phyloP scores from a whole-genome alignment of 2,888 invertebrate genomes.

The Lissocephala sabroskyi region DNA sequence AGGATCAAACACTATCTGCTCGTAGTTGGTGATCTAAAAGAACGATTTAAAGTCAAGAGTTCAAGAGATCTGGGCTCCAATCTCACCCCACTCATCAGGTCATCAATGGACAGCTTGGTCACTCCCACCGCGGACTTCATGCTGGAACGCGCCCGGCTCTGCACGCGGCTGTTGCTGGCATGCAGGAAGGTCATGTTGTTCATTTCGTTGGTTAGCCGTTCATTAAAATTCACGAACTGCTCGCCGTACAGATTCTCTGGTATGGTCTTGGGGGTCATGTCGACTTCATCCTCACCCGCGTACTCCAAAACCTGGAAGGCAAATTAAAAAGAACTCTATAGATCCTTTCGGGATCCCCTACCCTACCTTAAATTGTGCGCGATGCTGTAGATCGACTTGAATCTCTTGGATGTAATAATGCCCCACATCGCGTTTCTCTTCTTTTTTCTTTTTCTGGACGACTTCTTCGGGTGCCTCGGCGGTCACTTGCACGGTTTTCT shows the following conservation, averaged over 20 bases:
- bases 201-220: conserved; percentile 20
- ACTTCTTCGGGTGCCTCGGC: accelerated
- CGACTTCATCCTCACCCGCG: conserved; percentile 22
- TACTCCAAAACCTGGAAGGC: conserved; percentile 33
- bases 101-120: conserved; percentile 55
- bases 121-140: conserved; percentile 38
- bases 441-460: not conserved
- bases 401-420: conserved; percentile 34
- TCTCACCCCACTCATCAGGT: conserved; percentile 44
- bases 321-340: no score
- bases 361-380: conserved; percentile 32
- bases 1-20: conserved; percentile 23
- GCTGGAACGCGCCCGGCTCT: conserved; percentile 28
- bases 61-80: not conserved
- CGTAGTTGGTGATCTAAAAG: conserved; percentile 23
- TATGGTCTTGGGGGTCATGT: conserved; percentile 58
- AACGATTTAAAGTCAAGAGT: conserved; percentile 18
- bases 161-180: not conserved
- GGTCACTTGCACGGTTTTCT: conserved; percentile 27
- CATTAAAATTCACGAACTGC: conserved; percentile 32
- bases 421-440: not conserved
- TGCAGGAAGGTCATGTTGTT: conserved; percentile 1
- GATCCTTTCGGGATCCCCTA: no score
- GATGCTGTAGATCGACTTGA: conserved; percentile 20
- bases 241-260: conserved; percentile 4